Evolutionary conservation across 2,797 vertebrate genomes (phyloP).

Genomic region (Parauchenoglanis punctatus): DNA sequence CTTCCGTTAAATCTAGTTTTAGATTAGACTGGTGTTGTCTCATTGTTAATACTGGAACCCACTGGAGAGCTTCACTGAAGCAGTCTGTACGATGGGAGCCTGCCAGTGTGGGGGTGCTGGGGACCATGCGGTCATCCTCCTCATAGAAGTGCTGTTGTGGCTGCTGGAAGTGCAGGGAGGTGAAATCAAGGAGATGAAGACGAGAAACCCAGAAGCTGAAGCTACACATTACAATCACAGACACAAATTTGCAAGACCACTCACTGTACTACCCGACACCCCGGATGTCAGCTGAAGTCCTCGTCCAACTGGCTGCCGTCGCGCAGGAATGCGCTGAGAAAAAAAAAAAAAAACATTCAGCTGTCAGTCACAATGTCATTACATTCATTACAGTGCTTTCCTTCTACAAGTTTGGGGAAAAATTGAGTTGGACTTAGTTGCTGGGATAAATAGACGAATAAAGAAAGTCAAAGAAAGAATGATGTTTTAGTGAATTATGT

Average conservation of each 20-base stretch:
- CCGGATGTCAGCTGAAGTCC: constrained; percentile 86
- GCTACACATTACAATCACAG: background rate
- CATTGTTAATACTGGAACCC: constrained; percentile 63
- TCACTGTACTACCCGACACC: constrained; percentile 84
- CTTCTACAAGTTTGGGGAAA: background rate
- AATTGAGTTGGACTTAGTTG: too few species aligned
- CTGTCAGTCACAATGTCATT: background rate
- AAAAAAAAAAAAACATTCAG: constrained; percentile 9
- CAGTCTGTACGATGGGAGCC: constrained; percentile 90
- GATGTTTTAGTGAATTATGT: background rate
- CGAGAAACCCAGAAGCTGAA: background rate
- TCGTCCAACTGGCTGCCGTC: constrained; percentile 85
- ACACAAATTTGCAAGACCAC: constrained; percentile 49
- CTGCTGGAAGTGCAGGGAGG: background rate
- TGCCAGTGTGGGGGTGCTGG: constrained; percentile 89
- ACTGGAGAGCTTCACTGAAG: constrained; percentile 94
- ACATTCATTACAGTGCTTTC: background rate
- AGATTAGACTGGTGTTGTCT: background rate
- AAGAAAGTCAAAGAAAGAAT: background rate
- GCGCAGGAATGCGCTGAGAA: constrained; percentile 72
- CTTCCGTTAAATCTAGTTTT: background rate
- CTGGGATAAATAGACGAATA: background rate
- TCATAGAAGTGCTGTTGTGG: constrained; percentile 89
- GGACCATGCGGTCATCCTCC: constrained; percentile 95
- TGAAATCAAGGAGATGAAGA: background rate